A percentile compares a stretch with the other conserved stretches of the same genome.
Evolutionary conservation across 2,888 invertebrate species (phyloP).

Genomic region (Synanthedon vespiformis): DNA sequence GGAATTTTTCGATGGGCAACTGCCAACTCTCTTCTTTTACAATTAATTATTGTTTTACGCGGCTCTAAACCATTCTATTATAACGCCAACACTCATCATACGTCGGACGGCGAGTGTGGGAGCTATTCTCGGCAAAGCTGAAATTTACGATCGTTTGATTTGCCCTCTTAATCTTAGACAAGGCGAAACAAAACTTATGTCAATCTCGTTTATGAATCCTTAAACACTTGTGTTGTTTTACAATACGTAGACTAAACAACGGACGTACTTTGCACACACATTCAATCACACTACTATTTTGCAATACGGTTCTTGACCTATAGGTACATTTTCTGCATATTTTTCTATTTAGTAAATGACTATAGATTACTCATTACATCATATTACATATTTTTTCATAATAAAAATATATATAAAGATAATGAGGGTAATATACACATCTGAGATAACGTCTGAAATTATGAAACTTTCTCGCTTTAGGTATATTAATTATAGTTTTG

Average conservation of each 20-base stretch:
- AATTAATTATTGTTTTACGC: constrained; percentile 68
- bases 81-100: constrained; percentile 38
- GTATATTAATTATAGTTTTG: too few species aligned
- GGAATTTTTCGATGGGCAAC: constrained; percentile 50
- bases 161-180: constrained; percentile 51
- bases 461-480: too few species aligned
- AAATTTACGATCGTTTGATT: constrained; percentile 61
- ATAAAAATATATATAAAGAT: too few species aligned
- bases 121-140: constrained; percentile 32
- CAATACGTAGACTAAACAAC: background rate
- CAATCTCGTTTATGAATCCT: constrained; percentile 33
- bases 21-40: constrained; percentile 58
- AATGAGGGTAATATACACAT: too few species aligned
- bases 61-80: constrained; percentile 58
- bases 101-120: constrained; percentile 26
- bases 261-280: background rate
- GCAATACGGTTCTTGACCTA: too few species aligned
- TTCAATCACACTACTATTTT: background rate
- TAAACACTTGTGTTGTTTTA: constrained; percentile 18
- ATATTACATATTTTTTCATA: too few species aligned
- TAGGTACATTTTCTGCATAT: too few species aligned
- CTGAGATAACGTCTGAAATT: too few species aligned
- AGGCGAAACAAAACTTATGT: constrained; percentile 38
- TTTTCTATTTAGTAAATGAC: too few species aligned
- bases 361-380: too few species aligned